Base-by-base conservation (phyloP, 1,140 invertebrate species). In the Microplitis mediator region DNA sequence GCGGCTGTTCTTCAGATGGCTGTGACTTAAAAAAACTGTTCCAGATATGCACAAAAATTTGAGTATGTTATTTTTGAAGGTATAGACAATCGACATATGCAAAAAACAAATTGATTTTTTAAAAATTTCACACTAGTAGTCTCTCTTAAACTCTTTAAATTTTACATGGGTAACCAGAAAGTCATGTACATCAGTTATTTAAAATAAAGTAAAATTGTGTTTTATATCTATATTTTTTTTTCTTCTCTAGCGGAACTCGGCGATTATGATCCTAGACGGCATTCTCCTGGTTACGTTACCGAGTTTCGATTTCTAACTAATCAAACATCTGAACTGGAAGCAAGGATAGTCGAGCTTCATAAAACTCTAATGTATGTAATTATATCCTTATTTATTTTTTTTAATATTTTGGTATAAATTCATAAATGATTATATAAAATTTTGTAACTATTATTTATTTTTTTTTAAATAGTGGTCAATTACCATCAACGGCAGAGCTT, bases 291-390 rank as follows among this genome's bases (percentile, higher is more conserved):
- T 23, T 98, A 98, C 83, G 94, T 99, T 35, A 98, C 97, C 1
- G 97, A 99, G 90, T 99, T 99, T 88, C 92, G 96, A 65, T 95
- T 99, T 84, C 89, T 98, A 69, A 92, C 96, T 16, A 95, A 97
- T 86, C 97, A 99, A 87, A 95, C 95, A 36, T 92, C 95, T 50
- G 95, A 97, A 80, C 88, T 99, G 76, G 97, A 99, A 86, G 88
- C 91, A 23, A 91, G 92, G 75, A 96, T 98, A 75, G 91, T 94
- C 35, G 95, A 98, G 81, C 90, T 97, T 73, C 98, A 97, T 84
- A 93, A 96, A 84, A 92, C 91, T 54, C 89, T 97, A 58, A 90
- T 91, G 94, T 95, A 90, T 91, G 91, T 89, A 65, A 45, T n/a
- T 45, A 63, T 39, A 66, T 69, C 31, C 45, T 13, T 23, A 70